Base-by-base conservation (phyloP, 2,888 invertebrate genomes). In the Tridacna crocea region DNA sequence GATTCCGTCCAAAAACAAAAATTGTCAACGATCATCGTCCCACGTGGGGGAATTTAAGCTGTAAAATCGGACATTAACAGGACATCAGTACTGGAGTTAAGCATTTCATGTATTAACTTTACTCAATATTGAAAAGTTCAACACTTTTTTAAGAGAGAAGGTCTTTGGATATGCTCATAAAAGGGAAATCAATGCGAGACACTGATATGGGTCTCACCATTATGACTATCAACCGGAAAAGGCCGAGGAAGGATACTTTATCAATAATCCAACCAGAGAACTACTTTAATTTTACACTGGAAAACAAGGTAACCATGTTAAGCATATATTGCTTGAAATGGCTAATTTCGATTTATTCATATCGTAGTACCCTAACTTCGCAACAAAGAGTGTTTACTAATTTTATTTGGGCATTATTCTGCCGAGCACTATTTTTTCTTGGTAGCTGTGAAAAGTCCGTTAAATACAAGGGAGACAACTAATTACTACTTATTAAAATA, bases 211-310 rank as follows among this genome's bases (percentile, higher is more conserved):
- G 36, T 46, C 68, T 24, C 19, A 68, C 68, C 68, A 68, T 68
- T 10, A 46, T 68, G 46, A 46, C 47, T 46, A 46, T 65, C 47
- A 46, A 68, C 19, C 46, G 68, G 68, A 68, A 68, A 68, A 68
- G 68, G 47, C 11, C 46, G 68, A 22, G 68, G 26, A 68, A 22
- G 19, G 47, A 65, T 65, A 65, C 24, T 11, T 24, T 55, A 2
- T 15, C 19, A 11, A 19, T 10, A 55, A 55, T 55, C 17, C 55
- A 19, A 11, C 19, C 17, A 15, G 36, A 19, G 55, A 55, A 55
- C 55, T 55, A 55, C 19, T 55, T 55, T 55, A 36, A 36, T 36
- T 36, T 36, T 36, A 4, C 36, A 36, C 8, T 36, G 36, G 8
- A 36, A 36, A 36, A 36, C 36, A 36, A 36, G 2, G 8, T 8